Percentiles rank a stretch among this genome's conserved stretches.
These are phyloP conservation scores for Rhagium mordax DNA, from an alignment of 2,888 invertebrate species.

Conservation along the genomic window DNA sequence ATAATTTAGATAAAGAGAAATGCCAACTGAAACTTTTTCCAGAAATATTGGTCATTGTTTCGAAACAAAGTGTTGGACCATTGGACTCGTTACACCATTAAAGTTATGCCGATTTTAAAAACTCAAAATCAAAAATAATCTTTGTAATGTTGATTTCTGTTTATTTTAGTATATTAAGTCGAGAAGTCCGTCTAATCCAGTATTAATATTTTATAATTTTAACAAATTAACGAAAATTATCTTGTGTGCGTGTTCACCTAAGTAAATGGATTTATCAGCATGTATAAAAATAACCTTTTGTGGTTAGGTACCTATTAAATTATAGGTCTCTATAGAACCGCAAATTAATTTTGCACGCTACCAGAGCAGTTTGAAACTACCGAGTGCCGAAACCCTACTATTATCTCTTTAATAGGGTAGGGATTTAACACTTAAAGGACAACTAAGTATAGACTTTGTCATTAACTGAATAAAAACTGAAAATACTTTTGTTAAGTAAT, in stretches of 20 bases:
- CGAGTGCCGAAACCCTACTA: neutral
- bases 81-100: too few species aligned
- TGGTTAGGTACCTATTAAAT: conserved; percentile 9
- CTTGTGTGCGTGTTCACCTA: neutral
- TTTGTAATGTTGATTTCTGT: too few species aligned
- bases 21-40: too few species aligned
- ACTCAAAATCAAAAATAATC: too few species aligned
- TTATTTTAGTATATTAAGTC: too few species aligned
- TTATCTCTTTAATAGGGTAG: neutral
- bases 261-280: neutral
- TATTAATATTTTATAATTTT: too few species aligned
- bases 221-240: neutral
- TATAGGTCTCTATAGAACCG: neutral
- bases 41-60: too few species aligned
- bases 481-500: neutral
- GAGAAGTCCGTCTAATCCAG: too few species aligned
- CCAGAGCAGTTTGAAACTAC: neutral
- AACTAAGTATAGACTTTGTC: neutral
- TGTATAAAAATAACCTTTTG: neutral
- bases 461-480: neutral
- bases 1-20: too few species aligned
- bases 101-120: too few species aligned
- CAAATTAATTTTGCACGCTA: conserved; percentile 10
- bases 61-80: too few species aligned
- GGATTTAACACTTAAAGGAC: neutral